These are phyloP conservation scores for Elephantulus edwardii DNA, from an alignment of 2,113 vertebrate species.

Conservation along the genomic window DNA sequence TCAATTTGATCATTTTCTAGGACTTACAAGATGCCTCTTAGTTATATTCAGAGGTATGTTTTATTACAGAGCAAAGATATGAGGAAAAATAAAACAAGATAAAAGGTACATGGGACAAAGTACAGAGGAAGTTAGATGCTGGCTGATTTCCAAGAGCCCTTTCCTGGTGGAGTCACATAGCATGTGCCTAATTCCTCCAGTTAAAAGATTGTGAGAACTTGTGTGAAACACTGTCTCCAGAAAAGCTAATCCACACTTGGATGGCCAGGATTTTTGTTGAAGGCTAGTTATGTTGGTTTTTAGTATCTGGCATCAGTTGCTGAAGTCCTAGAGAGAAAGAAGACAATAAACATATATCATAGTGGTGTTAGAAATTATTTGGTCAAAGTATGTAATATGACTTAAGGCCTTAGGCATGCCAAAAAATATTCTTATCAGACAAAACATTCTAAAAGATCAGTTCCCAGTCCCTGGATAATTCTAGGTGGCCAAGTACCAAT, in stretches of 20 bases:
- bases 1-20: background rate
- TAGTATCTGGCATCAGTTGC: background rate
- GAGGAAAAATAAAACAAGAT: background rate
- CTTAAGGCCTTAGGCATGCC: background rate
- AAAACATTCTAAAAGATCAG: background rate
- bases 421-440: background rate
- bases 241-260: background rate
- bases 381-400: background rate
- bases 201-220: background rate
- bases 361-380: background rate
- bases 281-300: background rate
- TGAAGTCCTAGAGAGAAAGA: background rate
- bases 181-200: background rate
- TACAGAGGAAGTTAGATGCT: background rate
- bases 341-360: background rate
- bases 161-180: background rate
- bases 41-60: background rate
- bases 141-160: background rate
- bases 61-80: background rate
- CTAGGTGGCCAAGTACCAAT: background rate
- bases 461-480: background rate
- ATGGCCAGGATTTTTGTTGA: background rate
- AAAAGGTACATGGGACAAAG: background rate
- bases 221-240: background rate
- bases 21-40: background rate